These are phyloP conservation scores for Callyntrura sp. DNA, from an alignment of 2,888 invertebrate genomes.

Conservation along the genomic window DNA sequence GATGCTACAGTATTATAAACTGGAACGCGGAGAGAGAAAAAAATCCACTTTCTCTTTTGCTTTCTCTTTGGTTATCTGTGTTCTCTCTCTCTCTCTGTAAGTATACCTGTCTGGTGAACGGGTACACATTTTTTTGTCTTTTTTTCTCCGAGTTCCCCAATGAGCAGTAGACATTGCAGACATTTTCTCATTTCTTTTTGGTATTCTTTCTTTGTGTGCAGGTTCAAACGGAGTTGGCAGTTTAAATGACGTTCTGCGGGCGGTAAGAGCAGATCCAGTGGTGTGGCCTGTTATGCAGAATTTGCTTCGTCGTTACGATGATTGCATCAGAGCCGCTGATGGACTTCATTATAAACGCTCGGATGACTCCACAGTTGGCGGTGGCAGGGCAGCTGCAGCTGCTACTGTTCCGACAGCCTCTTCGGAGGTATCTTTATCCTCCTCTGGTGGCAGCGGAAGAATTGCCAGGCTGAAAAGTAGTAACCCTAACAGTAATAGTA, in stretches of 20 bases:
- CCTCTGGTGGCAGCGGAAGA: slow-evolving; percentile 26
- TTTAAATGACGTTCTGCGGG: slow-evolving; percentile 83
- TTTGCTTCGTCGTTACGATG: slow-evolving; percentile 83
- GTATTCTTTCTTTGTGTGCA: slow-evolving; percentile 16
- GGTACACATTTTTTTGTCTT: no score
- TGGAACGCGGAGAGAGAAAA: neutral
- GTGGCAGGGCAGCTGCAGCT: neutral
- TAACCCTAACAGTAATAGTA: neutral
- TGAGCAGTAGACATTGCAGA: neutral
- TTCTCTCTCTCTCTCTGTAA: neutral
- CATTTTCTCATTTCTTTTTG: neutral
- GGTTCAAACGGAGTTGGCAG: slow-evolving; percentile 79
- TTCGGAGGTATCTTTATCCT: neutral
- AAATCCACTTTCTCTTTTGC: no score
- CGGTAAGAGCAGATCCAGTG: slow-evolving; percentile 83
- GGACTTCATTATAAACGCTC: slow-evolving; percentile 84
- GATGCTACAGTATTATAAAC: neutral
- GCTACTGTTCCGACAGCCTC: neutral
- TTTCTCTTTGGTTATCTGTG: no score
- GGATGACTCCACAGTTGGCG: slow-evolving; percentile 14
- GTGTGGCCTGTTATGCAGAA: slow-evolving; percentile 83
- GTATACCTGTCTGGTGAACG: no score
- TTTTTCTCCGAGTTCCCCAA: neutral
- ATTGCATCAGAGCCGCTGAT: slow-evolving; percentile 84
- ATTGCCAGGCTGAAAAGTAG: slow-evolving; percentile 1